Conservation (phyloP, 2,888 invertebrate species). For the Uropetala carovei region DNA sequence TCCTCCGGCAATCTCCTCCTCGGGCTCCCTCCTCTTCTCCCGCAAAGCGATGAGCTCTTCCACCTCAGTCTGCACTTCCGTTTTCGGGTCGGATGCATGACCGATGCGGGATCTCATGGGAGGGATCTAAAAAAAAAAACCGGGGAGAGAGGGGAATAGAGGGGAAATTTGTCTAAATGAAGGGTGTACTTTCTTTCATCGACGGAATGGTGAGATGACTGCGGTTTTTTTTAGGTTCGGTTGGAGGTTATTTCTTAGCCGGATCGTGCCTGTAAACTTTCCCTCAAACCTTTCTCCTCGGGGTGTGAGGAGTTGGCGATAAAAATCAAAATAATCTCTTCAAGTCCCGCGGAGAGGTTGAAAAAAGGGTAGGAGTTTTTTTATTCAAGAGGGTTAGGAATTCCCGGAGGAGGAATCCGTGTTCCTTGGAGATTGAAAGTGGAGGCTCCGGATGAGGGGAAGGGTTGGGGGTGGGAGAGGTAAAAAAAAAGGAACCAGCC, state of each 20-base stretch:
- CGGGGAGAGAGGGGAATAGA: not conserved
- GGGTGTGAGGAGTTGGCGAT: no score
- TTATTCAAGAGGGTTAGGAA: no score
- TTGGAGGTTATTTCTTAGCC: not conserved
- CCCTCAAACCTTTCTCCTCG: no score
- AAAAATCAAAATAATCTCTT: no score
- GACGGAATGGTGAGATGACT: not conserved
- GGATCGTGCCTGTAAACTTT: no score
- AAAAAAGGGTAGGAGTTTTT: no score
- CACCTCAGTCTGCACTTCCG: not conserved
- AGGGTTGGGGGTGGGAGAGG: not conserved
- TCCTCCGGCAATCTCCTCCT: not conserved
- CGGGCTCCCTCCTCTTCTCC: not conserved
- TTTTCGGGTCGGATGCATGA: conserved; percentile 28
- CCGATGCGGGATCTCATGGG: conserved; percentile 24
- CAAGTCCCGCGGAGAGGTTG: no score
- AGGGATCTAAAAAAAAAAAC: not conserved
- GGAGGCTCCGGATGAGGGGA: no score
- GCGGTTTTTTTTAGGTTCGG: not conserved
- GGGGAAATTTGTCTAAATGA: not conserved
- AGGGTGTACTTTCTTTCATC: not conserved
- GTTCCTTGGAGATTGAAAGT: no score
- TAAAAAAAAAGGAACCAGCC: not conserved
- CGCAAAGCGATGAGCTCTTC: not conserved
- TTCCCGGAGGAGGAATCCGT: no score